phyloP scores from a whole-genome alignment of 2,888 invertebrate genomes.

The Acleris sparsana region DNA sequence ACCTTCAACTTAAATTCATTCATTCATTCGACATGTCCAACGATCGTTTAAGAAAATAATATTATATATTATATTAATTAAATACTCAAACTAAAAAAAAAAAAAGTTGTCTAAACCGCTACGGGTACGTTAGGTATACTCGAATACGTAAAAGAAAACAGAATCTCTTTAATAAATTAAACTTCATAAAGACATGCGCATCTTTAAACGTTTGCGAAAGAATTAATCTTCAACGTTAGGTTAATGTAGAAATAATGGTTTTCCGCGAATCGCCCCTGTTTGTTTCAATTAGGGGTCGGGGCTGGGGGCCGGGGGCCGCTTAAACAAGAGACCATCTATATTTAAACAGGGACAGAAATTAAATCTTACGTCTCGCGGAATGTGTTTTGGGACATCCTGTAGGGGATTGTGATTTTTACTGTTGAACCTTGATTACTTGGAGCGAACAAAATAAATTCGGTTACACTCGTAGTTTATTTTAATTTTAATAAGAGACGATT shows the following conservation, averaged over 20 bases:
- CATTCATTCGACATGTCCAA: no score
- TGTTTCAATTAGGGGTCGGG: conserved; percentile 80
- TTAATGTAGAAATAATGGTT: conserved; percentile 80
- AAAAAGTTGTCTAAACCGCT: no score
- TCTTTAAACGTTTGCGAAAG: conserved; percentile 28
- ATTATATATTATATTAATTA: no score
- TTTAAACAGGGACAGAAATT: conserved; percentile 74
- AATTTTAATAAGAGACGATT: no score
- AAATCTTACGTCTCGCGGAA: conserved; percentile 62
- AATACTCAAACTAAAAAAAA: no score
- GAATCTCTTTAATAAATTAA: conserved; percentile 1
- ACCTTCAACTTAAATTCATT: no score
- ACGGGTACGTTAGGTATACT: no score
- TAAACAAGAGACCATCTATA: conserved; percentile 58
- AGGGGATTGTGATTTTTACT: conserved; percentile 43
- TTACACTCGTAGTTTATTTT: no score
- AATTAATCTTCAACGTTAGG: conserved; percentile 45
- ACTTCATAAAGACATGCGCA: conserved; percentile 6
- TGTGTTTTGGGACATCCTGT: conserved; percentile 54
- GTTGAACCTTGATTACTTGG: neutral
- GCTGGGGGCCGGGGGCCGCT: conserved; percentile 34
- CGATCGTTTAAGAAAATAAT: no score
- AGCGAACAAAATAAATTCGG: neutral
- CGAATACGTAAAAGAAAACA: no score
- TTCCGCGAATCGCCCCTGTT: conserved; percentile 78